phyloP scores from a whole-genome alignment of 2,797 vertebrate genomes.

The Glyptemys insculpta region DNA sequence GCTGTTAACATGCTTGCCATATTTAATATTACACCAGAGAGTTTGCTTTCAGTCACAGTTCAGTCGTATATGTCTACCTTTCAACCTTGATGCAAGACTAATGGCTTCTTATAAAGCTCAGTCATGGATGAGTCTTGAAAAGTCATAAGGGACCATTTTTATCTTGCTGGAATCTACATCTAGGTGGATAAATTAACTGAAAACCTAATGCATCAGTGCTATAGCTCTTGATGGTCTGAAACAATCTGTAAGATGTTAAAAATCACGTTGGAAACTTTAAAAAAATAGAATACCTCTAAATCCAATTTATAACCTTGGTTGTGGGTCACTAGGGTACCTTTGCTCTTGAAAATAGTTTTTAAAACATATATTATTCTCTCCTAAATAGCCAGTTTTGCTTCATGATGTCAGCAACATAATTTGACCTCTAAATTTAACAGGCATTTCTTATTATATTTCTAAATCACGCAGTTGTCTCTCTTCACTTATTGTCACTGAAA shows the following conservation, averaged over 20 bases:
- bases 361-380: neutral
- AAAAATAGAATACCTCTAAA: constrained; percentile 20
- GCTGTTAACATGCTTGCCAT: constrained; percentile 54
- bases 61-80: constrained; percentile 61
- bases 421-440: constrained; percentile 34
- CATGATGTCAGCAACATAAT: neutral
- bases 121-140: constrained; percentile 65
- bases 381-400: constrained; percentile 28
- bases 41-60: constrained; percentile 66
- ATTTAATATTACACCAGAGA: constrained; percentile 62
- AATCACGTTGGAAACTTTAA: neutral
- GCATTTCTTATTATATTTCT: neutral
- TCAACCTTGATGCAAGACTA: constrained; percentile 71
- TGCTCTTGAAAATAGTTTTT: constrained; percentile 36
- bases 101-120: constrained; percentile 66
- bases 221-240: constrained; percentile 35
- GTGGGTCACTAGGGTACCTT: neutral
- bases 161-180: neutral
- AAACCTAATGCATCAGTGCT: constrained; percentile 32
- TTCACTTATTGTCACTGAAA: constrained; percentile 31
- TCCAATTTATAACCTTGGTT: constrained; percentile 24
- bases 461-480: neutral
- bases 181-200: constrained; percentile 23
- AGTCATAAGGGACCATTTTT: constrained; percentile 43
- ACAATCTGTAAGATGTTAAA: neutral